Evolutionary conservation across 2,113 vertebrate genomes (phyloP), one percentile per base, ranked within the genome.

Genomic region (Rhineura floridana): DNA sequence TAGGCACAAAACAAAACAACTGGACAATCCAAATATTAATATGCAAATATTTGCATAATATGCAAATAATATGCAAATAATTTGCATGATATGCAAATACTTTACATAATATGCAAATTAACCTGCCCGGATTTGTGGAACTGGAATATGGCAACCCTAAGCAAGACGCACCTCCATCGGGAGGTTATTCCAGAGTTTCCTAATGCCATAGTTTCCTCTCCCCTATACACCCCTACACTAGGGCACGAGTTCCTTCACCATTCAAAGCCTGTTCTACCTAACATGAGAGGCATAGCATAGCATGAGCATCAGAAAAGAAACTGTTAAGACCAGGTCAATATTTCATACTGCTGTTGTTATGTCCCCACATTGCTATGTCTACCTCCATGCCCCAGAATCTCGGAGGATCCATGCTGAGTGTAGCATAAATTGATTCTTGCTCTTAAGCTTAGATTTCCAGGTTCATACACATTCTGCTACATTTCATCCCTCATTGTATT

Each of bases 361-460:
- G 28, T 28, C 75, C 25, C 75, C 42, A 30, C 25, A 39, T 62
- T 59, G 23, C 21, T 81, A 59, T 2, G 79, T 81, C 52, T 81
- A 21, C n/a, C 10, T 12, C 23, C 62, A 15, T n/a, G 25, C 89
- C 39, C 85, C 65, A 88, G 90, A 89, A 84, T 79, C 82, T 91
- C 91, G 92, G 77, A 92, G 73, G 50, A 92, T 92, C 84, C 48
- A 90, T 85, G 89, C 87, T 78, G 92, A 83, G 88, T 93, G 93
- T 92, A 91, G 81, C 91, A 93, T 88, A 87, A 89, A 91, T 87
- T 50, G 65, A 33, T 93, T 90, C 87, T 85, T 93, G 91, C 88
- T 86, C n/a, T 85, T 89, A 55, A 86, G 80, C 78, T 90, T 89
- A 70, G 81, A 76, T 94, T 94, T 85, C 15, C 90, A 89, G 88